These are phyloP conservation scores for Drosophila mayri DNA, from an alignment of 1,140 invertebrate genomes.

Conservation along the genomic window DNA sequence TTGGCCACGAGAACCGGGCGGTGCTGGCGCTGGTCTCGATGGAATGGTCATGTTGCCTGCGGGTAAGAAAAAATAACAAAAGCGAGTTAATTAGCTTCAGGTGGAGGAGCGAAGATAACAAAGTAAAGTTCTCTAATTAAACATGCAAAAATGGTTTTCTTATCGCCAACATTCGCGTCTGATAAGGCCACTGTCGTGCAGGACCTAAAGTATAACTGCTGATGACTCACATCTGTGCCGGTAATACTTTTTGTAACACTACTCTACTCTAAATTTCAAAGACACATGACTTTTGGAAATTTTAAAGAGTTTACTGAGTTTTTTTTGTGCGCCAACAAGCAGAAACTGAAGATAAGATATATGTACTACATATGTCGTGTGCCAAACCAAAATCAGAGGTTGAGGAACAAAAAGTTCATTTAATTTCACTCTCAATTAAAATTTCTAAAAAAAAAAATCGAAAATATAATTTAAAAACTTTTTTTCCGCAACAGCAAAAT, in stretches of 20 bases:
- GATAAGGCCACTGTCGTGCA: constrained; percentile 11
- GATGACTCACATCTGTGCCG: constrained; percentile 12
- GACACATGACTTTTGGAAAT: constrained; percentile 6
- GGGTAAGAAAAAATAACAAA: neutral
- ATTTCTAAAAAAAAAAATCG: neutral
- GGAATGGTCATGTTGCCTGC: constrained; percentile 80
- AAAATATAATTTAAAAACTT: neutral
- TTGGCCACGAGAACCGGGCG: constrained; percentile 70
- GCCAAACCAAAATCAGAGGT: neutral
- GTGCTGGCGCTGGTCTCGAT: constrained; percentile 83
- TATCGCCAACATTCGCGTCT: constrained; percentile 12
- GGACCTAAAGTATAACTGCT: neutral
- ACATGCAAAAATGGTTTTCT: constrained; percentile 30
- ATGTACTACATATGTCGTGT: neutral
- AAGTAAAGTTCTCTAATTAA: constrained; percentile 18
- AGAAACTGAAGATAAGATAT: neutral
- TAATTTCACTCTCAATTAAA: neutral
- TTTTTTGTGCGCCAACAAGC: constrained; percentile 9
- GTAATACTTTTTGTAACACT: constrained; percentile 1
- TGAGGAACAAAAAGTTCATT: neutral
- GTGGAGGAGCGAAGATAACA: neutral
- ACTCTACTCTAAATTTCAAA: constrained; percentile 38
- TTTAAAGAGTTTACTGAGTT: constrained; percentile 20
- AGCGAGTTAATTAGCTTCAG: constrained; percentile 3
- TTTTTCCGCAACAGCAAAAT: neutral